Percentiles rank a stretch among this genome's conserved stretches.
Evolutionary conservation across 2,888 invertebrate genomes (phyloP).

Genomic region (Argyra leucocephala): DNA sequence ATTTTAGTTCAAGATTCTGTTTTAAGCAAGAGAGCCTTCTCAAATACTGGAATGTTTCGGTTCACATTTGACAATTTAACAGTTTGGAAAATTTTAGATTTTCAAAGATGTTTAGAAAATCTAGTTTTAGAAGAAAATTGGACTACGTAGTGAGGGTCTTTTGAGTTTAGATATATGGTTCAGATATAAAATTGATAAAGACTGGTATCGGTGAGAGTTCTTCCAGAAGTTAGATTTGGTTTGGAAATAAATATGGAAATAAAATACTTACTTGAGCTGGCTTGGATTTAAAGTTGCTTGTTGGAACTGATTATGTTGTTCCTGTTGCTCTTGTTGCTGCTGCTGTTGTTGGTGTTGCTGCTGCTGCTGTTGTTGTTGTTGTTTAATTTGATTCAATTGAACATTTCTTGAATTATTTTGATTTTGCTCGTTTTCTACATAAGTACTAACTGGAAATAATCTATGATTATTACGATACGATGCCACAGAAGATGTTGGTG

Average conservation of each 20-base stretch:
- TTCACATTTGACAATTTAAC: too few species aligned
- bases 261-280: slow-evolving; percentile 13
- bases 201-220: too few species aligned
- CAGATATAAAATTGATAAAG: too few species aligned
- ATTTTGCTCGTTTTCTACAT: slow-evolving; percentile 44
- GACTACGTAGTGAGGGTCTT: too few species aligned
- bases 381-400: slow-evolving; percentile 23
- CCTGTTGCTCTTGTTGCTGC: background rate
- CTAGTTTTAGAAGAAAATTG: too few species aligned
- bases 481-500: slow-evolving; percentile 20
- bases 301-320: slow-evolving; percentile 12
- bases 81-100: too few species aligned
- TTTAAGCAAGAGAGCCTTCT: too few species aligned
- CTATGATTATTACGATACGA: slow-evolving; percentile 45
- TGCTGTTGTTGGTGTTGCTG: slow-evolving; percentile 19
- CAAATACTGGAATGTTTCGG: too few species aligned
- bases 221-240: too few species aligned
- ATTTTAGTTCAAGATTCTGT: too few species aligned
- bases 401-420: background rate
- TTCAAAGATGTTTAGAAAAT: too few species aligned
- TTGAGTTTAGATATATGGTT: too few species aligned
- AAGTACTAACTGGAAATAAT: slow-evolving; percentile 61
- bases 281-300: background rate
- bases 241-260: slow-evolving; percentile 18
- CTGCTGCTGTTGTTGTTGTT: slow-evolving; percentile 22